Conservation (phyloP, 1,140 invertebrate genomes). For the Ceratosolen fusciceps region DNA sequence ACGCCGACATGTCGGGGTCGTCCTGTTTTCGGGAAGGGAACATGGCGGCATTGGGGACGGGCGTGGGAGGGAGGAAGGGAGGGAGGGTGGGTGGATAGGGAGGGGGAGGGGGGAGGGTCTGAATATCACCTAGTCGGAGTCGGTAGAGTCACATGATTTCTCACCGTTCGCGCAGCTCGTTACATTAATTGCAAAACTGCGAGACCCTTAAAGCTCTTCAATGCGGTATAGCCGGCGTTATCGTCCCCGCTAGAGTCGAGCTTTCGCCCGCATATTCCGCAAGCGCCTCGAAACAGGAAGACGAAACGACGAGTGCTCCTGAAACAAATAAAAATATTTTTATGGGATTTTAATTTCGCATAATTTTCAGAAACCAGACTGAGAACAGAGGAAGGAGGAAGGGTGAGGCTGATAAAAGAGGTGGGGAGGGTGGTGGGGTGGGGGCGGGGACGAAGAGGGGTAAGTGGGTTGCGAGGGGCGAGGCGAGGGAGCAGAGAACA, state of each 20-base stretch:
- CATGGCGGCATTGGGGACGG: too few species aligned
- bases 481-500: not conserved
- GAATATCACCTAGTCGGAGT: not conserved
- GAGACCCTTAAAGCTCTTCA: slow-evolving; percentile 34
- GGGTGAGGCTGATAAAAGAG: not conserved
- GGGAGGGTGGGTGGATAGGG: too few species aligned
- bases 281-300: slow-evolving; percentile 11
- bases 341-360: slow-evolving; percentile 47
- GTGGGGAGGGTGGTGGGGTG: not conserved
- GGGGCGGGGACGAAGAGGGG: not conserved
- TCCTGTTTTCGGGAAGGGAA: too few species aligned
- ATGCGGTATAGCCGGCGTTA: not conserved
- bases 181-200: slow-evolving; percentile 48
- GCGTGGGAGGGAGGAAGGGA: too few species aligned
- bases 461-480: not conserved
- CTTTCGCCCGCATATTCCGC: slow-evolving; percentile 3
- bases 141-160: slow-evolving; percentile 36
- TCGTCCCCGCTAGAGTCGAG: not conserved
- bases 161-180: slow-evolving; percentile 43
- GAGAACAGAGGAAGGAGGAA: not conserved
- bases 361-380: slow-evolving; percentile 27
- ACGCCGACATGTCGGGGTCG: not conserved
- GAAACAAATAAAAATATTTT: slow-evolving; percentile 46
- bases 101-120: not conserved
- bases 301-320: slow-evolving; percentile 13